Conservation (phyloP, 2,113 vertebrate genomes). For the Hydrochoerus hydrochaeris region DNA sequence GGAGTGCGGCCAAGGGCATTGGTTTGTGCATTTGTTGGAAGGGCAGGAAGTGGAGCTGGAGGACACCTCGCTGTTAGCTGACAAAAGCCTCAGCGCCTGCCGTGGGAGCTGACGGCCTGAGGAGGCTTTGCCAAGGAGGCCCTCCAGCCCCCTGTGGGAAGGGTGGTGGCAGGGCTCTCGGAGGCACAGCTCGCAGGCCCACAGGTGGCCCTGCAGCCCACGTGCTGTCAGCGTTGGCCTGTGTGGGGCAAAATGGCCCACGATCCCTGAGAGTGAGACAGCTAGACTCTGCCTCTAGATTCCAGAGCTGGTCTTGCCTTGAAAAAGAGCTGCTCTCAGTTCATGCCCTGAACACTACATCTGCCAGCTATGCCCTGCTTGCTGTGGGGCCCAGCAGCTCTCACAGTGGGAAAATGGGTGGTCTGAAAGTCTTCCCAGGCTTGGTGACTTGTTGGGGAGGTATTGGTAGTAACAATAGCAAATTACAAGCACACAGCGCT, state of each 20-base stretch:
- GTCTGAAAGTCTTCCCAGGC: background rate
- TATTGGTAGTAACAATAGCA: background rate
- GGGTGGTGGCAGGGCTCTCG: rapidly evolving
- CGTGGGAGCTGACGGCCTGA: background rate
- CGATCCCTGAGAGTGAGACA: background rate
- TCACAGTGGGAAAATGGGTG: background rate
- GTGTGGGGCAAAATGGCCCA: too few species aligned
- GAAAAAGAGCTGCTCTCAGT: background rate
- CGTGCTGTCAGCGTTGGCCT: background rate
- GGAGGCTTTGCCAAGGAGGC: background rate
- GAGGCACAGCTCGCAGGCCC: too few species aligned
- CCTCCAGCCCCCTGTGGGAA: background rate
- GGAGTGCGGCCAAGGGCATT: background rate
- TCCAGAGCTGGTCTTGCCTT: background rate
- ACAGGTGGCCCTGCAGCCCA: background rate
- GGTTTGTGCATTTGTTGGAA: background rate
- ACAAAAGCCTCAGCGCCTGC: background rate
- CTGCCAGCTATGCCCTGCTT: background rate
- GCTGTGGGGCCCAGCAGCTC: background rate
- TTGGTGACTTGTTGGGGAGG: background rate
- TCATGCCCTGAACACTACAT: background rate
- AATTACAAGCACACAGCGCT: background rate
- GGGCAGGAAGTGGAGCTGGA: background rate
- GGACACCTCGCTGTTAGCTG: background rate
- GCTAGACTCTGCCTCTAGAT: background rate